A percentile compares a stretch with the other conserved stretches of the same genome.
phyloP scores from a whole-genome alignment of 2,888 invertebrate genomes.

The Leptopilina myrica region DNA sequence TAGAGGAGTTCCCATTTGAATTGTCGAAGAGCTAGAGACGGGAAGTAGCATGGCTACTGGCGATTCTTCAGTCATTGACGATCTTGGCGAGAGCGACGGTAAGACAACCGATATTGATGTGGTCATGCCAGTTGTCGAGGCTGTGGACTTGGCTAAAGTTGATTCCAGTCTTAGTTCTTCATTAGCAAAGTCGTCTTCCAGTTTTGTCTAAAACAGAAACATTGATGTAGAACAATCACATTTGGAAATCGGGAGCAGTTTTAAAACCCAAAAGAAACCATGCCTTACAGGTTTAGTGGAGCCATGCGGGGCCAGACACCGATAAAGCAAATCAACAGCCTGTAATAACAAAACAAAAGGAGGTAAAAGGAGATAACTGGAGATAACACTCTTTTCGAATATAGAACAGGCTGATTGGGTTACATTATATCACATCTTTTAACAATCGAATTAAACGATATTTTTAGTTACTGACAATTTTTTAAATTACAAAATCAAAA shows the following conservation, averaged over 20 bases:
- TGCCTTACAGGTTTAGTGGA: conserved; percentile 77
- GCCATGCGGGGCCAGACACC: conserved; percentile 77
- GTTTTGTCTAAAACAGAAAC: conserved; percentile 71
- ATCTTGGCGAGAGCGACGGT: conserved; percentile 70
- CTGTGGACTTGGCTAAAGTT: conserved; percentile 46
- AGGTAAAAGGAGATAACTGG: conserved; percentile 70
- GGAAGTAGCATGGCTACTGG: conserved; percentile 63
- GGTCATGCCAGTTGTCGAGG: conserved; percentile 57
- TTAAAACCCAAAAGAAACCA: conserved; percentile 73
- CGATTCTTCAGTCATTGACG: conserved; percentile 57
- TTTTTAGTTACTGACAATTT: too few relatives aligned
- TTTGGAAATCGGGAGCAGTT: conserved; percentile 56
- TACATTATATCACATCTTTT: too few relatives aligned
- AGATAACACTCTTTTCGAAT: conserved; percentile 59
- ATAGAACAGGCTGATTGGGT: background rate
- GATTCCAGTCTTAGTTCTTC: conserved; percentile 71
- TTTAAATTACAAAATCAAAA: too few relatives aligned
- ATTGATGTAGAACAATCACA: conserved; percentile 59
- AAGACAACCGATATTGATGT: conserved; percentile 70
- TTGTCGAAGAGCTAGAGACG: conserved; percentile 49
- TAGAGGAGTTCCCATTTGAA: conserved; percentile 61
- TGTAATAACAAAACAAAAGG: conserved; percentile 76
- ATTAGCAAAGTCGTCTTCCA: conserved; percentile 74
- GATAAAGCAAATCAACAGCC: conserved; percentile 77
- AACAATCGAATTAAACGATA: too few relatives aligned